phyloP scores from a whole-genome alignment of 2,113 vertebrate genomes.

The Silurus asotus region DNA sequence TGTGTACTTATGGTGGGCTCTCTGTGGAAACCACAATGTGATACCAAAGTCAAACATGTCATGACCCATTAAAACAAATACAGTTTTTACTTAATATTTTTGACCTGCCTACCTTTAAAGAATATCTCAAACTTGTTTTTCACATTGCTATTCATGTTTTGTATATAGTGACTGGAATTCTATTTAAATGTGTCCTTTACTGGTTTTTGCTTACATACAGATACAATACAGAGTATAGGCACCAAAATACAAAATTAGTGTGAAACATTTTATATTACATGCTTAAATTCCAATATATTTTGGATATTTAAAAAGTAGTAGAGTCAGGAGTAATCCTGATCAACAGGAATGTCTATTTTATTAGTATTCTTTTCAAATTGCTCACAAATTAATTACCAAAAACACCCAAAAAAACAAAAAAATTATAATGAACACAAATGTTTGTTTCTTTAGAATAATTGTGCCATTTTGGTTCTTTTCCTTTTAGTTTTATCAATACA shows the following conservation, averaged over 20 bases:
- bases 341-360: background rate
- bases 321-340: background rate
- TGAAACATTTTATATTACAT: background rate
- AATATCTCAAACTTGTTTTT: background rate
- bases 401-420: background rate
- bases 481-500: slow-evolving; percentile 71
- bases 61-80: slow-evolving; percentile 53
- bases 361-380: background rate
- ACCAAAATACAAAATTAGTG: background rate
- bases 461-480: background rate
- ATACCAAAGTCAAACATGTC: slow-evolving; percentile 71
- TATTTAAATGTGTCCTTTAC: background rate
- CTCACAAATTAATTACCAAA: background rate
- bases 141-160: background rate
- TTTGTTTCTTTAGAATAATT: slow-evolving; percentile 23
- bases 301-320: background rate
- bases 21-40: slow-evolving; percentile 65
- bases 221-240: background rate
- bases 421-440: background rate
- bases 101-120: background rate
- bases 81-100: background rate
- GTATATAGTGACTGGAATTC: background rate
- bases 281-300: background rate
- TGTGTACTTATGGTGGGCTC: slow-evolving; percentile 1
- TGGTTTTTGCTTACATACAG: background rate